Conservation (phyloP, 2,113 vertebrate species). For the Rhea americana region DNA sequence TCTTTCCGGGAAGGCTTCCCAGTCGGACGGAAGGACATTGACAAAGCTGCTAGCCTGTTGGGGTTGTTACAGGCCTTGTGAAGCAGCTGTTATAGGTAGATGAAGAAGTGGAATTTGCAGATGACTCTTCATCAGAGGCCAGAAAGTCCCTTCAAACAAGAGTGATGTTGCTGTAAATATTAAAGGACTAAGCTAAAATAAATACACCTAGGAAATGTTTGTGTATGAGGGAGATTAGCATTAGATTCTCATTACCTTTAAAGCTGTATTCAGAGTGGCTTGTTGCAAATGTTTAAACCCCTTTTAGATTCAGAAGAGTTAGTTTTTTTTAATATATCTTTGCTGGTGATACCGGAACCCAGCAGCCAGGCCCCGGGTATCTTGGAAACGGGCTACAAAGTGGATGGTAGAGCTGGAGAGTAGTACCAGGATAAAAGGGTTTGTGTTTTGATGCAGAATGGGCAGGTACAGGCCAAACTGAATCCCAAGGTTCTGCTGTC, state of each 20-base stretch:
- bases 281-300: background rate
- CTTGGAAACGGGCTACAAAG: background rate
- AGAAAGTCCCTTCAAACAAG: slow-evolving; percentile 65
- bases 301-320: background rate
- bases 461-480: background rate
- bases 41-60: no score
- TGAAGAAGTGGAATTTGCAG: no score
- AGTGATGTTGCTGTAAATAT: slow-evolving; percentile 68
- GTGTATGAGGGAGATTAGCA: slow-evolving; percentile 45
- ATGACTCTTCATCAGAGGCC: slow-evolving; percentile 5
- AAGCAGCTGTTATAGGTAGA: no score
- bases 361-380: no score
- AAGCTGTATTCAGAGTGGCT: slow-evolving; percentile 22
- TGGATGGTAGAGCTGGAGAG: background rate
- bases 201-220: slow-evolving; percentile 57
- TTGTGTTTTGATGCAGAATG: background rate
- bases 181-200: slow-evolving; percentile 68
- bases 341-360: background rate
- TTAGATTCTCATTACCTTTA: slow-evolving; percentile 44
- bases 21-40: no score
- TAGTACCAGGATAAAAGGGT: no score
- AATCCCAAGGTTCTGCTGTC: background rate
- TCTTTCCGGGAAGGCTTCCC: no score
- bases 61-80: no score
- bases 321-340: background rate